phyloP scores from a whole-genome alignment of 2,888 invertebrate genomes.

The Andrena minutula region DNA sequence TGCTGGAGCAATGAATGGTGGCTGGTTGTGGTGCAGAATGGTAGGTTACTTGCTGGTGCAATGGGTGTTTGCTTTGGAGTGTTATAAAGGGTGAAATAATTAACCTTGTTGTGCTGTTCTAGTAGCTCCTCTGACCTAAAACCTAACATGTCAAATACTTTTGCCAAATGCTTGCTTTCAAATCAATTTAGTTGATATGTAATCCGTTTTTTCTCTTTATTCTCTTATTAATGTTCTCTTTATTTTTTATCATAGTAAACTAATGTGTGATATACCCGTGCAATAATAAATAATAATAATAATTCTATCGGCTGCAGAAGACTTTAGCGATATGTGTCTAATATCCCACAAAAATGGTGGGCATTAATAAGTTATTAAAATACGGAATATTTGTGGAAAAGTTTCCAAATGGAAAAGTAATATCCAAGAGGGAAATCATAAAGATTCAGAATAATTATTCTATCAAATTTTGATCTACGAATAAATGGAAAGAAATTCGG shows the following conservation, averaged over 20 bases:
- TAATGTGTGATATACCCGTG: no score
- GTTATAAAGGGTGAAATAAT: slow-evolving; percentile 7
- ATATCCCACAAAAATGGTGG: no score
- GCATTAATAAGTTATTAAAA: neutral
- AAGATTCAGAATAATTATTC: no score
- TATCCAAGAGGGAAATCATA: neutral
- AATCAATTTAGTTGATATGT: no score
- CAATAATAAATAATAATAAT: no score
- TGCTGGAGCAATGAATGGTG: slow-evolving; percentile 39
- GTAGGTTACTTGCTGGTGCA: slow-evolving; percentile 42
- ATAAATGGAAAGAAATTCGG: neutral
- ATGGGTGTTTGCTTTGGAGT: slow-evolving; percentile 45
- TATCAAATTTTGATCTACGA: neutral
- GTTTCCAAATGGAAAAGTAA: neutral
- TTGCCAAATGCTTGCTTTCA: no score
- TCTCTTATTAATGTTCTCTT: no score
- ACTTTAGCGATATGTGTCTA: no score
- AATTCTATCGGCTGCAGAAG: no score
- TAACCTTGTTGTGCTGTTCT: slow-evolving; percentile 13
- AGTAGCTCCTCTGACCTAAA: neutral
- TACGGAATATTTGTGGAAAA: neutral
- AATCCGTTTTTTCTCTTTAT: no score
- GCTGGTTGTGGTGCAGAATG: slow-evolving; percentile 51
- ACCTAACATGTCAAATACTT: neutral
- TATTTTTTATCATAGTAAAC: no score